Evolutionary conservation across 2,113 vertebrate species (phyloP).

Genomic region (Porphyrio hochstetteri): DNA sequence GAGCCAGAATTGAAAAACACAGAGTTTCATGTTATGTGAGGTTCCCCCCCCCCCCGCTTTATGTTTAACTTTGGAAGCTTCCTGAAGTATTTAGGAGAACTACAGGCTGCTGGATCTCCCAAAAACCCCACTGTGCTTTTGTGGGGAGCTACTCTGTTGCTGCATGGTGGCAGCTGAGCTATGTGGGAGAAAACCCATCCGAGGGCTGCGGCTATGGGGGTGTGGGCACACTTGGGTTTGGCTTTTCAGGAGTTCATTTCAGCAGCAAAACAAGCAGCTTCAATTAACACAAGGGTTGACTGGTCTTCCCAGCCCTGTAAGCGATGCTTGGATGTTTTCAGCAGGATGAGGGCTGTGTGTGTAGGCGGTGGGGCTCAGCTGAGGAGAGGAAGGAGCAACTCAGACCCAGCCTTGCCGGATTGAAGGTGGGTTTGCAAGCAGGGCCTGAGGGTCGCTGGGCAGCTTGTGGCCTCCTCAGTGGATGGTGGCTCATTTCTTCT

Average conservation of each 20-base stretch:
- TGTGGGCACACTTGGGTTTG: background rate
- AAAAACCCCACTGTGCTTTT: background rate
- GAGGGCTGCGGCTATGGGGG: background rate
- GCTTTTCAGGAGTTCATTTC: background rate
- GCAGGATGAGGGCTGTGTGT: background rate
- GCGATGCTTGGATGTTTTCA: rapidly evolving
- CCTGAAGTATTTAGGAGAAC: background rate
- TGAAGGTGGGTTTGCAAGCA: background rate
- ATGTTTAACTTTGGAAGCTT: background rate
- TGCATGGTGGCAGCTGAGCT: background rate
- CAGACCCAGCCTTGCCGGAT: rapidly evolving
- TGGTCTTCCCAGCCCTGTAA: rapidly evolving
- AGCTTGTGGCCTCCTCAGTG: rapidly evolving
- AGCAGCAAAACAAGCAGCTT: background rate
- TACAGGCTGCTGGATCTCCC: background rate
- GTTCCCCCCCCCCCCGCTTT: background rate
- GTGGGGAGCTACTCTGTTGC: background rate
- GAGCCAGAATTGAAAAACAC: background rate
- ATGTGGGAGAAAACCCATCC: background rate
- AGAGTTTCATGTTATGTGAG: background rate
- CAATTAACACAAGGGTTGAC: background rate
- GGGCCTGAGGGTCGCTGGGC: rapidly evolving
- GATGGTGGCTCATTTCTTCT: background rate
- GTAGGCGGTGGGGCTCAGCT: background rate
- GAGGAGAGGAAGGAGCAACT: background rate